phyloP scores from a whole-genome alignment of 2,888 invertebrate genomes.

The Pristionchus arcanus region DNA sequence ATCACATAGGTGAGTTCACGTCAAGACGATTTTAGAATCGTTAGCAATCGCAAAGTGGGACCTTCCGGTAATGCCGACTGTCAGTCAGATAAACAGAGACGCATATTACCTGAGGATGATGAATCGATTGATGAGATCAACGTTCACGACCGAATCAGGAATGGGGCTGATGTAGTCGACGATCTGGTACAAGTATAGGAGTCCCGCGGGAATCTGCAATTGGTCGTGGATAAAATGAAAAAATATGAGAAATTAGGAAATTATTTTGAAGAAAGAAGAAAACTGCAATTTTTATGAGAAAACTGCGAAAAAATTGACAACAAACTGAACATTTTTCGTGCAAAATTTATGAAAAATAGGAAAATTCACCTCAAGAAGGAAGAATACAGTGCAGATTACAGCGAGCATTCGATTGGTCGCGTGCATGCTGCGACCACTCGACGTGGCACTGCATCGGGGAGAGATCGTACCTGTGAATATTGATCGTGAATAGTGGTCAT shows the following conservation, averaged over 20 bases:
- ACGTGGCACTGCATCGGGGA: constrained; percentile 23
- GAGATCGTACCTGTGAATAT: constrained; percentile 26
- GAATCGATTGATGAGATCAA: constrained; percentile 62
- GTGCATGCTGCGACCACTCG: constrained; percentile 66
- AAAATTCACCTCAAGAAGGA: constrained; percentile 73
- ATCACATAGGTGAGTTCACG: too few species aligned
- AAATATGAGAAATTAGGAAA: background rate
- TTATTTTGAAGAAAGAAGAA: background rate
- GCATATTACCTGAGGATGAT: constrained; percentile 80
- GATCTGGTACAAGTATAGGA: constrained; percentile 89
- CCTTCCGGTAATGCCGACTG: too few species aligned
- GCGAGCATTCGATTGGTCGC: constrained; percentile 74
- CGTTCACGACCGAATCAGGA: constrained; percentile 13
- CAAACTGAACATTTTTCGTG: too few species aligned
- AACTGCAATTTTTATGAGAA: too few species aligned
- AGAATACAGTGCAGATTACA: constrained; percentile 71
- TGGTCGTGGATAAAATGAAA: background rate
- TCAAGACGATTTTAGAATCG: too few species aligned
- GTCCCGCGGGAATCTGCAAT: constrained; percentile 79
- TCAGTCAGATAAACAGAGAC: background rate
- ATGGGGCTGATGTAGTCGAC: constrained; percentile 80
- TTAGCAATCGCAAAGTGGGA: too few species aligned
- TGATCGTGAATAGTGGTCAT: too few species aligned
- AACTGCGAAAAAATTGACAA: too few species aligned
- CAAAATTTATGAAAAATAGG: too few species aligned